Evolutionary conservation across 2,113 vertebrate genomes (phyloP).

Genomic region (Garra rufa): DNA sequence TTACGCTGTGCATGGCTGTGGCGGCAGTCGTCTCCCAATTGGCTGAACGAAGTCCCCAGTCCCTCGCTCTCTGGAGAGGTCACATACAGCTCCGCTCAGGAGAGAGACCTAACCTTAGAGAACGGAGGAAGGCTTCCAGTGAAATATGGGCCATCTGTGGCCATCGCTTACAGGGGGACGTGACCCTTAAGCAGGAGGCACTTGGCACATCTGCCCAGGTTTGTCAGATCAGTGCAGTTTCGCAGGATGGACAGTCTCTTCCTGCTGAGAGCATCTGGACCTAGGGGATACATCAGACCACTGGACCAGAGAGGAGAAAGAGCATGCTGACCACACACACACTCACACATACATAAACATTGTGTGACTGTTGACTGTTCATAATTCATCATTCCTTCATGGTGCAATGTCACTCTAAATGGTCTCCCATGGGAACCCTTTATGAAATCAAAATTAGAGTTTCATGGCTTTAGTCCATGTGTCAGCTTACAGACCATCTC

Average conservation of each 20-base stretch:
- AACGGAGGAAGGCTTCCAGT: constrained; percentile 59
- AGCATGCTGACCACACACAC: constrained; percentile 50
- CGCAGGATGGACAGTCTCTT: constrained; percentile 57
- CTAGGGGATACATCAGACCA: constrained; percentile 53
- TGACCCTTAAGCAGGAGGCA: constrained; percentile 65
- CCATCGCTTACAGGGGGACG: constrained; percentile 61
- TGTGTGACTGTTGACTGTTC: constrained; percentile 16
- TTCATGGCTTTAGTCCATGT: neutral
- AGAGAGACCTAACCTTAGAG: constrained; percentile 49
- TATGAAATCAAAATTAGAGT: constrained; percentile 17
- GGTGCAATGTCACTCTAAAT: constrained; percentile 33
- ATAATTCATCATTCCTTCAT: constrained; percentile 44
- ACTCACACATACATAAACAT: constrained; percentile 14
- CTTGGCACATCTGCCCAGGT: constrained; percentile 65
- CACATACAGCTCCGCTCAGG: constrained; percentile 50
- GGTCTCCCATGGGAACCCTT: constrained; percentile 30
- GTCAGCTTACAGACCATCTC: neutral
- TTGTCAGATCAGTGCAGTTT: constrained; percentile 62
- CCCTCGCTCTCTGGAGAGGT: constrained; percentile 40
- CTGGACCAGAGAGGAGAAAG: constrained; percentile 31
- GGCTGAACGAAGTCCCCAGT: constrained; percentile 18
- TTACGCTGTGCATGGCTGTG: neutral
- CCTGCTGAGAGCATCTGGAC: constrained; percentile 62
- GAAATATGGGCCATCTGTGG: constrained; percentile 74
- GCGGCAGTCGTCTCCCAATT: neutral